Evolutionary conservation across 2,888 invertebrate species (phyloP), one percentile per base, ranked within the genome.

Genomic region (Napeogenes inachia): DNA sequence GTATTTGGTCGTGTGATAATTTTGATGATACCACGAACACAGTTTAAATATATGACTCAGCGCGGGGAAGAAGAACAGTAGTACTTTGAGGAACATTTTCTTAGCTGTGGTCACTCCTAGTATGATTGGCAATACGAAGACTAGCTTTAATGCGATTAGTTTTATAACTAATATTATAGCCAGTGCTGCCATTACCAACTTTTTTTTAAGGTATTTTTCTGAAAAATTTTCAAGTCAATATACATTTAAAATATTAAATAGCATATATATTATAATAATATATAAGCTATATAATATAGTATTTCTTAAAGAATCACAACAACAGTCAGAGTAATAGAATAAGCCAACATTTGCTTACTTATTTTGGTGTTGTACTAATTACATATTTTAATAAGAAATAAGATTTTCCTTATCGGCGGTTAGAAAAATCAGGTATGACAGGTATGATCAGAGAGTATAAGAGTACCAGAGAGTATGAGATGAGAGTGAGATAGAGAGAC

Each of bases 41-140:
- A 96, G 88, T 80, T 96, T 96, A 89, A 96, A 96, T 65, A 97
- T 92, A 78, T 96, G 95, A 61, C 95, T 93, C 66, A 97, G 82
- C 0, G 95, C 95, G 0, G 96, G 96, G 85, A 96, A 95, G 47
- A 97, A 77, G 91, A 96, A 96, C 32, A 97, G 91, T 13, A 97
- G 82, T 59, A 96, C 87, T 78, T 97, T 96, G 54, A 97, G 87
- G 75, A 96, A 92, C 73, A 97, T 90, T 80, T 96, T 96, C 86
- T 97, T 97, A 3, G 96, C 96, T 0, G 96, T 94, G 0, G 94
- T 94, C 21, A 95, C 93, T 2, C 96, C 96, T 71, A 96, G 92
- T 57, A 96, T 85, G 57, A 96, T 82, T 0, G 96, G 96, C 66
- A 96, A 84, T 30, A 97, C 91, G 87, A 96, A 96, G 76, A 96